Conservation (phyloP, 2,113 vertebrate genomes). For the Lichenostomus cassidix region DNA sequence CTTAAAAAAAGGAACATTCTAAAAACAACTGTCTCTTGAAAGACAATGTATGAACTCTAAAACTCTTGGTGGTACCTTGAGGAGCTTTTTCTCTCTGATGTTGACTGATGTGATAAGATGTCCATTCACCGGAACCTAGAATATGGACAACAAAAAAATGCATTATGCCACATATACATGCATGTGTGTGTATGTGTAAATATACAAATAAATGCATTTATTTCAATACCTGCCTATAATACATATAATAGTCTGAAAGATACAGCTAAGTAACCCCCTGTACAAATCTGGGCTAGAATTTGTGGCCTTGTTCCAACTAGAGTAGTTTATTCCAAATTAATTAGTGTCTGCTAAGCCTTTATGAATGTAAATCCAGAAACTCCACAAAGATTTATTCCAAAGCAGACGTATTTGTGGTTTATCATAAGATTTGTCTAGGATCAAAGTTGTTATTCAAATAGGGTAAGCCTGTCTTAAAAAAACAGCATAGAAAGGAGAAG, state of each 20-base stretch:
- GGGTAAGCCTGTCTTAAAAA: slow-evolving; percentile 6
- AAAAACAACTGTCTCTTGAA: background rate
- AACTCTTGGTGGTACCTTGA: slow-evolving; percentile 41
- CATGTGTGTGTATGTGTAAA: background rate
- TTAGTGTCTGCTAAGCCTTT: slow-evolving; percentile 13
- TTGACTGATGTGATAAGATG: background rate
- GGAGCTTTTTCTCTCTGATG: slow-evolving; percentile 40
- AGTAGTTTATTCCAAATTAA: slow-evolving; percentile 55
- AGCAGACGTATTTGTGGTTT: slow-evolving; percentile 49
- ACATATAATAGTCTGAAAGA: background rate
- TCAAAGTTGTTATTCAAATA: slow-evolving; percentile 41
- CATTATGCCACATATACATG: background rate
- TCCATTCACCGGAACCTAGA: slow-evolving; percentile 41
- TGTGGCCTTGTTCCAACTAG: background rate
- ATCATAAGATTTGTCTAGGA: slow-evolving; percentile 29
- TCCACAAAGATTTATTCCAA: slow-evolving; percentile 20
- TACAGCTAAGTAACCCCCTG: background rate
- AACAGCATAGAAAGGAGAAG: background rate
- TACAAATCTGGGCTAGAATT: slow-evolving; percentile 1
- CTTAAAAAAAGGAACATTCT: background rate
- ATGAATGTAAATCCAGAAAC: slow-evolving; percentile 41
- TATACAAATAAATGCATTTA: background rate
- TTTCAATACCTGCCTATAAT: background rate
- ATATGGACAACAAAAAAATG: background rate
- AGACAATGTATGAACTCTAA: background rate